phyloP scores from a whole-genome alignment of 2,888 invertebrate genomes.

The Myopa testacea region DNA sequence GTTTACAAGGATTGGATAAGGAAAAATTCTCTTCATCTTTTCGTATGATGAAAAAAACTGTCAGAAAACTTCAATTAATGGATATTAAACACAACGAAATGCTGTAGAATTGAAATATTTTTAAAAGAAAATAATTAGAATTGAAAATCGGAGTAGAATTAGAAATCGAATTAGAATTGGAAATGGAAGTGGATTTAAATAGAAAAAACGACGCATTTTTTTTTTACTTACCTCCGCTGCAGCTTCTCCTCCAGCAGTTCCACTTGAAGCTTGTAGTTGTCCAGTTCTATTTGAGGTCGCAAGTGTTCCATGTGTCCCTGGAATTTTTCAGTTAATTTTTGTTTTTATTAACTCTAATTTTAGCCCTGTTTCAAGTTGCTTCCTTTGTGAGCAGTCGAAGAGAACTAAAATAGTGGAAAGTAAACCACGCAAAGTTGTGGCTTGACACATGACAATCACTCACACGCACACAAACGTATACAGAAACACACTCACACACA shows the following conservation, averaged over 20 bases:
- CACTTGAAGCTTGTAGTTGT: slow-evolving; percentile 68
- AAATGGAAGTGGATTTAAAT: too few species aligned
- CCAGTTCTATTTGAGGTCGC: slow-evolving; percentile 66
- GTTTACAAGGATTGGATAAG: too few species aligned
- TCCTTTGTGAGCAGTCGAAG: slow-evolving; percentile 3
- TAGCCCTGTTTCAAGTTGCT: too few species aligned
- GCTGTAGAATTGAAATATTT: too few species aligned
- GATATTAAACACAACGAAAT: too few species aligned
- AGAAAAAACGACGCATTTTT: background rate
- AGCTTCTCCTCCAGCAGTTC: slow-evolving; percentile 66
- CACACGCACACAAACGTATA: background rate
- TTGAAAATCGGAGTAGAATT: too few species aligned
- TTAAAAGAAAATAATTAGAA: too few species aligned
- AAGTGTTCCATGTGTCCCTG: slow-evolving; percentile 48
- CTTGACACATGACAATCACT: background rate
- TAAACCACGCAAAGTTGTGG: background rate
- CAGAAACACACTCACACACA: background rate
- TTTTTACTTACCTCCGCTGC: slow-evolving; percentile 60
- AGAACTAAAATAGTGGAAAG: slow-evolving; percentile 5
- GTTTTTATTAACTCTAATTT: too few species aligned
- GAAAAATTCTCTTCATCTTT: too few species aligned
- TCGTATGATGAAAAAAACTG: too few species aligned
- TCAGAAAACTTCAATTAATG: too few species aligned
- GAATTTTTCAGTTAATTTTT: background rate
- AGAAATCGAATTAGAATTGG: too few species aligned